Evolutionary conservation across 1,140 invertebrate genomes (phyloP), one percentile per base, ranked within the genome.

Genomic region (Oryctes rhinoceros): DNA sequence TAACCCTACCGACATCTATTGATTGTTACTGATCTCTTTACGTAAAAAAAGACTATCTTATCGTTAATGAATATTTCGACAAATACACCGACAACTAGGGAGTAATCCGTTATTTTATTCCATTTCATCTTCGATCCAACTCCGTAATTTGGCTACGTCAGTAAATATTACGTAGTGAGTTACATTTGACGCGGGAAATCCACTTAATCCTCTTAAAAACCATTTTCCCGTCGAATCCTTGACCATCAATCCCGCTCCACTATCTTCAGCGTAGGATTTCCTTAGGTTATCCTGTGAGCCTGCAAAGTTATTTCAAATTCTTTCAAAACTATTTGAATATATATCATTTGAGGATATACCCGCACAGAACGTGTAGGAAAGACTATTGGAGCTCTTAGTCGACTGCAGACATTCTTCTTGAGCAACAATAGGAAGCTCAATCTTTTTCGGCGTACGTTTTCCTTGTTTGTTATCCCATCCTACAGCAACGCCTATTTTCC

Each of bases 341-440:
- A 35, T 71, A n/a, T 6, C 30, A 37, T n/a, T n/a, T n/a, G 5
- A 4, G 39, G 5, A 71, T 15, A 0, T 71, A 91, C 90, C 90
- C 76, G 90, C 90, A 84, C 91, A 91, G 35, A 91, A 87, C 1
- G 90, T 93, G n/a, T 89, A 0, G 90, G 91, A 0, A 91, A 91
- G 83, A 4, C 84, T 81, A 18, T 87, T 83, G 80, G 91, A 92
- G n/a, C 87, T 86, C 0, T 84, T 78, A 67, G 90, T 89, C 76
- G 89, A 91, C 76, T 88, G 86, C 7, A 90, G 85, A 83, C 93
- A 94, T 9, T 86, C 87, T 1, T 89, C 87, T 76, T 91, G 89
- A 35, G 87, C 89, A 20, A 91, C 90, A 5, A 92, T 87, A 0
- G 90, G 90, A 37, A 91, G 87, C 0, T 87, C 86, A 0, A 90